Conservation (phyloP, 2,888 invertebrate genomes). For the Chymomyza amoena region DNA sequence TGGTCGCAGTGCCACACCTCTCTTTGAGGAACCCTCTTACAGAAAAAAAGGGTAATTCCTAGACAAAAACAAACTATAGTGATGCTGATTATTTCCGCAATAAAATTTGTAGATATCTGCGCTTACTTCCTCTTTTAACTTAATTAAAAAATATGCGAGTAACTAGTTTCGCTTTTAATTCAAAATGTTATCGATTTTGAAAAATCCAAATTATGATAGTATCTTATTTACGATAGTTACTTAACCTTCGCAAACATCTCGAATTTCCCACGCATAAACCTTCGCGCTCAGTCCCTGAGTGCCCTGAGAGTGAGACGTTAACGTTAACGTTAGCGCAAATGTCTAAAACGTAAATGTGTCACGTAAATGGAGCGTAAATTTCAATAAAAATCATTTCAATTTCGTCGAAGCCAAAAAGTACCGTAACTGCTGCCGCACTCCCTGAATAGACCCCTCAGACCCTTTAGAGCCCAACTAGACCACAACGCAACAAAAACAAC, state of each 20-base stretch:
- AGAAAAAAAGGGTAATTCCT: no score
- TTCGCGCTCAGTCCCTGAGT: not conserved
- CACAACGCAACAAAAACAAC: not conserved
- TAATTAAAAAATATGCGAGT: no score
- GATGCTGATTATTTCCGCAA: no score
- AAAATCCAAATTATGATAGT: no score
- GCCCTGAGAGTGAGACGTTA: slow-evolving; percentile 15
- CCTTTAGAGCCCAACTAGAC: not conserved
- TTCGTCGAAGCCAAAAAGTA: slow-evolving; percentile 58
- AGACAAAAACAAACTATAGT: no score
- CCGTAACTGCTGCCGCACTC: slow-evolving; percentile 38
- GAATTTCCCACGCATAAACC: not conserved
- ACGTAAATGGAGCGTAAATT: slow-evolving; percentile 74
- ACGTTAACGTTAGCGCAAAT: slow-evolving; percentile 51
- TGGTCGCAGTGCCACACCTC: no score
- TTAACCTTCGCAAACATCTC: not conserved
- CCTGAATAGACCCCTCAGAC: not conserved
- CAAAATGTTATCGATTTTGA: no score
- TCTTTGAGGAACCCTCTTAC: no score
- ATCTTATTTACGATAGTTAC: no score
- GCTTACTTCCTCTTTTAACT: no score
- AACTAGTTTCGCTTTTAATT: no score
- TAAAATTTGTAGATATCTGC: no score
- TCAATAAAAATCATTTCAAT: slow-evolving; percentile 75
- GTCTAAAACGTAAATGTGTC: slow-evolving; percentile 72